Evolutionary conservation across 1,140 invertebrate genomes (phyloP), one percentile per base, ranked within the genome.

Genomic region (Parapsyche elsis): DNA sequence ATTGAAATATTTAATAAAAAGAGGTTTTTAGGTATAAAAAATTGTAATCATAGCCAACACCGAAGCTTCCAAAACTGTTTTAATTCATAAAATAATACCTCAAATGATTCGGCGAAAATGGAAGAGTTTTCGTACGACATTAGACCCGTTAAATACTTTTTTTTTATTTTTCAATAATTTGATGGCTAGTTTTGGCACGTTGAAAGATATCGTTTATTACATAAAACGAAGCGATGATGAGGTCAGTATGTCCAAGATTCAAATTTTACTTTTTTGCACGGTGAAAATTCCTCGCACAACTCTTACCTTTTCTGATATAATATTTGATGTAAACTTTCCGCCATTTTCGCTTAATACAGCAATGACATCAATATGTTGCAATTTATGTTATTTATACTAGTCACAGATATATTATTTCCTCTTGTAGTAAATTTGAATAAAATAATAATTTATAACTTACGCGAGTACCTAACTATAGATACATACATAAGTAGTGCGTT

Each of bases 121-220:
- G 57, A 61, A 61, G 57, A 5, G 16, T 61, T 61, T 61, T 16
- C 57, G 0, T 61, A 61, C 9, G 57, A 61, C 21, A 61, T 2
- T 9, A 44, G 2, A 38, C 30, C 30, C 7, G 30, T 79, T 9
- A 45, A 79, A 14, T 53, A 16, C n/a, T 80, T 1, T 80, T 24
- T 80, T 1, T 80, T 80, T 71, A 5, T 38, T 38, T 38, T 38
- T 70, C 26, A 80, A 80, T 57, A 80, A 80, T 45, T 24, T 76
- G 9, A 64, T 80, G 12, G 23, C 79, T 7, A 80, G 21, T 53
- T 71, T 76, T 49, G 24, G 57, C 7, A 80, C 74, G 5, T 24
- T 80, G 44, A 80, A 76, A 71, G 59, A 80, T 16, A 53, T 80
- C 10, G 19, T 80, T 10, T 49, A 76, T 38, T 80, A 49, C 53